Conservation (phyloP, 2,113 vertebrate genomes). For the Tringa solitaria region DNA sequence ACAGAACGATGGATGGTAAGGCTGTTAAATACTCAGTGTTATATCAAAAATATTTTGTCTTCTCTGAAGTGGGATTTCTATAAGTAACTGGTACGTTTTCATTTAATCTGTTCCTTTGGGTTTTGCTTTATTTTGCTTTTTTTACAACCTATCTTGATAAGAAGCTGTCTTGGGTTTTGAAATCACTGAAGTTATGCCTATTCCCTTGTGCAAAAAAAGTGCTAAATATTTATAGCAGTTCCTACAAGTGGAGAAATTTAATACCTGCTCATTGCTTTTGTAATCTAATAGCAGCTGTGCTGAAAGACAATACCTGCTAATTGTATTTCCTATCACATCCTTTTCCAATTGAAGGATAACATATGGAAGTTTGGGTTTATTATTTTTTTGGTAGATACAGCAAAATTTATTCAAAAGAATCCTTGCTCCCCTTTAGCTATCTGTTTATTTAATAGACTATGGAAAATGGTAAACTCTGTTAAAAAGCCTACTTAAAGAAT, state of each 20-base stretch:
- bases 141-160: background rate
- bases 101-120: background rate
- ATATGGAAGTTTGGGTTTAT: background rate
- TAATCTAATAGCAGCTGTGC: background rate
- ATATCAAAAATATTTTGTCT: background rate
- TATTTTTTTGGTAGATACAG: background rate
- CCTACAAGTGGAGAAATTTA: background rate
- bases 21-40: background rate
- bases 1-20: background rate
- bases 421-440: background rate
- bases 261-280: background rate
- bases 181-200: background rate
- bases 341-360: background rate
- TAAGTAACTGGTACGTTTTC: background rate
- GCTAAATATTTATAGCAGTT: constrained; percentile 5
- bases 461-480: background rate
- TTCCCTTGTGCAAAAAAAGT: background rate
- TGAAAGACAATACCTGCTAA: constrained; percentile 35
- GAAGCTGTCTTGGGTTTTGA: background rate
- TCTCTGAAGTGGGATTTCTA: background rate
- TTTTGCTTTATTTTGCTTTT: background rate
- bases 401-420: background rate
- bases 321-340: background rate
- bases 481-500: background rate
- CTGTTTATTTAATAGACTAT: constrained; percentile 12